Evolutionary conservation across 2,113 vertebrate genomes (phyloP), one percentile per base, ranked within the genome.

Genomic region (Stigmatopora argus): DNA sequence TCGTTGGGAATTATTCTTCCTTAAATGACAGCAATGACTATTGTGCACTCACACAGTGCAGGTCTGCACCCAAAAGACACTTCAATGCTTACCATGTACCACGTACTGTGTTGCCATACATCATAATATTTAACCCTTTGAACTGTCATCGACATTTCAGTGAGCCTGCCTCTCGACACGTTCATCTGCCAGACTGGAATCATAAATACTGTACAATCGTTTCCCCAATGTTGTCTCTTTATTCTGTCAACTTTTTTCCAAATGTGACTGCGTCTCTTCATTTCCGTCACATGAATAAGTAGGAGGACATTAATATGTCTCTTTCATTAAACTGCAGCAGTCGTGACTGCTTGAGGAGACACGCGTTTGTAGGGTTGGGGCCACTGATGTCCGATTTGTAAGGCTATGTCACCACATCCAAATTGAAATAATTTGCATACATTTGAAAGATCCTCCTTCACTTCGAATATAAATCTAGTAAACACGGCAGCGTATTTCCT

Each of bases 41-140:
- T 64, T 51, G 44, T 55, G 64, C 65, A 38, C 34, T 45, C 74
- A 73, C 56, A 58, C 17, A 35, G 31, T 52, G 53, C 52, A 69
- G 41, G 69, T 74, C 41, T 77, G 45, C 53, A 74, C 69, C 71
- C 49, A 62, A 34, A 60, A 74, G 67, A 70, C 53, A 70, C 77
- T 74, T 73, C 73, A 76, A 80, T 77, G 23, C 65, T 74, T 23
- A 26, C 52, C 17, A 68, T 77, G 81, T 51, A 66, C 77, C 67
- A 70, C 71, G 4, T 70, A 72, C 26, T 64, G 79, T 75, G 63
- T 83, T 76, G 79, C 82, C 83, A 80, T 84, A 78, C 75, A 81
- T 85, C 87, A 85, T 84, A 87, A 87, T 81, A 84, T 87, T 85
- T 85, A 86, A 81, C 78, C 80, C 86, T 89, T 89, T 91, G 87